A percentile compares a stretch with the other conserved stretches of the same genome.
These are phyloP conservation scores for Sula dactylatra DNA, from an alignment of 2,113 vertebrate species.

Conservation along the genomic window DNA sequence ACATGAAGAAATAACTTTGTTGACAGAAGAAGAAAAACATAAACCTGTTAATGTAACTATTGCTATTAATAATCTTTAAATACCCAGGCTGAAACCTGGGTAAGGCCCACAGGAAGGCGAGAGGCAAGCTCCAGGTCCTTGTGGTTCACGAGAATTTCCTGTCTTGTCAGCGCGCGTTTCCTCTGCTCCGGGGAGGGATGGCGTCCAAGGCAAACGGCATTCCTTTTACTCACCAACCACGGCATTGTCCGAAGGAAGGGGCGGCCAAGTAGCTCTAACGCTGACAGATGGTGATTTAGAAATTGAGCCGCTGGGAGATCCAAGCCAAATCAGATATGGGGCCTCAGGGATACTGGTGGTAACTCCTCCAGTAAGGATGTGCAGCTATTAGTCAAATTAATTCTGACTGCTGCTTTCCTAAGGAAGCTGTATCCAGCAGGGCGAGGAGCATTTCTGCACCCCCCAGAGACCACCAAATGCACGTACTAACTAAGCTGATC, in stretches of 20 bases:
- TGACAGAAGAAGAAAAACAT: not conserved
- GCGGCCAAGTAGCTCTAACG: not conserved
- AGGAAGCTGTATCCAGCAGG: not conserved
- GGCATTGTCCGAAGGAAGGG: not conserved
- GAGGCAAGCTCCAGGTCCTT: not conserved
- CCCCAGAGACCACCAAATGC: not conserved
- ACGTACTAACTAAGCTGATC: not conserved
- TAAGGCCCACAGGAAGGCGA: not conserved
- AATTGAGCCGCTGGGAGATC: not conserved
- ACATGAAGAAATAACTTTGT: not conserved
- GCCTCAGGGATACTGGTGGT: not conserved
- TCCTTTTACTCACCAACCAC: not conserved
- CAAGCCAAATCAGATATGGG: not conserved
- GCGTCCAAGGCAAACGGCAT: not conserved
- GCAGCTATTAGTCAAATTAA: not conserved
- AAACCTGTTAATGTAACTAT: not conserved
- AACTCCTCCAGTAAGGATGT: not conserved
- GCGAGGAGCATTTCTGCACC: not conserved
- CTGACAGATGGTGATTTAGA: not conserved
- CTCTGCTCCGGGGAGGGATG: not conserved
- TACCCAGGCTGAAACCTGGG: not conserved
- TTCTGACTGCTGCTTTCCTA: not conserved
- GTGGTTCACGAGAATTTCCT: slow-evolving; percentile 28
- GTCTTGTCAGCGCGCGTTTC: not conserved
- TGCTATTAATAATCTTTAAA: slow-evolving; percentile 14